A percentile compares a stretch with the other conserved stretches of the same genome.
Evolutionary conservation across 2,888 invertebrate genomes (phyloP).

Genomic region (Ophion ventricosus): DNA sequence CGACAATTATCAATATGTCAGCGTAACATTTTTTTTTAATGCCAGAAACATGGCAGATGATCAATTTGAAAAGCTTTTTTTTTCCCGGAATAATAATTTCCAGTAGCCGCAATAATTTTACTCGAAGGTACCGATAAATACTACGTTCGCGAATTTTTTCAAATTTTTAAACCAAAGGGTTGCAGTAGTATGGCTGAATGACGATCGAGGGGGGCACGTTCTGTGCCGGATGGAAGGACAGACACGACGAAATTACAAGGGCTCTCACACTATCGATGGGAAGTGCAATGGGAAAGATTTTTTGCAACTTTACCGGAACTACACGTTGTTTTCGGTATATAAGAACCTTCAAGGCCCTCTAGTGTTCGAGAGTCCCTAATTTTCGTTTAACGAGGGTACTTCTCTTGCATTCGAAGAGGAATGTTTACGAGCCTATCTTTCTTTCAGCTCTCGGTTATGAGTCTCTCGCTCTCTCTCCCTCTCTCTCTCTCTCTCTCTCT

Average conservation of each 20-base stretch:
- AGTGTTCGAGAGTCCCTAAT: constrained; percentile 16
- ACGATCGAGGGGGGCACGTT: not conserved
- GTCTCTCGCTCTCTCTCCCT: not conserved
- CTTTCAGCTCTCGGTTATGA: not conserved
- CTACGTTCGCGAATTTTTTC: not conserved
- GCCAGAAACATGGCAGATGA: no score
- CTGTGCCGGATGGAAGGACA: no score
- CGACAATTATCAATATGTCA: no score
- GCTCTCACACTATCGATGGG: not conserved
- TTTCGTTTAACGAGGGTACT: constrained; percentile 53
- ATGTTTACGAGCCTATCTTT: constrained; percentile 66
- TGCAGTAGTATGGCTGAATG: not conserved
- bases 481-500: not conserved
- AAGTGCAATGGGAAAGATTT: not conserved
- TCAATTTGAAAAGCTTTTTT: not conserved
- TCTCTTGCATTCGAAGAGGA: constrained; percentile 44
- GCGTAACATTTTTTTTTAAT: no score
- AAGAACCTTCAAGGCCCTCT: not conserved
- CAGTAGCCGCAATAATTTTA: not conserved
- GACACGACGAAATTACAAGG: no score
- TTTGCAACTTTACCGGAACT: not conserved
- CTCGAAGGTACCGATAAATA: not conserved
- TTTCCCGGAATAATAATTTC: not conserved
- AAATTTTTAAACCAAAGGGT: not conserved
- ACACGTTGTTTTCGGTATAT: not conserved